These are phyloP conservation scores for Lophura nycthemera DNA, from an alignment of 2,113 vertebrate species.

Conservation along the genomic window DNA sequence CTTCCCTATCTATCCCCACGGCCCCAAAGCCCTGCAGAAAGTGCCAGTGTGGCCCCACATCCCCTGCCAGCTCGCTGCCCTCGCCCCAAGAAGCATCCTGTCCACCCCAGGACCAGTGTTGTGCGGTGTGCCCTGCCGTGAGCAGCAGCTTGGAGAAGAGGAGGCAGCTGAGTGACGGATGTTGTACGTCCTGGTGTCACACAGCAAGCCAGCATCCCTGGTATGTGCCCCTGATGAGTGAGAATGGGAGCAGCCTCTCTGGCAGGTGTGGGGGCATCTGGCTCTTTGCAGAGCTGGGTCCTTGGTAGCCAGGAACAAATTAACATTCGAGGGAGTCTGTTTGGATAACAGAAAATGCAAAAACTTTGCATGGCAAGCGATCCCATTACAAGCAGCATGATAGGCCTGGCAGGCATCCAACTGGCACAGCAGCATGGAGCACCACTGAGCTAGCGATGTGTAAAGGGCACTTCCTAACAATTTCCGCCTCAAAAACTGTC, in stretches of 20 bases:
- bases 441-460: slow-evolving; percentile 48
- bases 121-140: not conserved
- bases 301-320: slow-evolving; percentile 6
- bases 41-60: rapidly evolving
- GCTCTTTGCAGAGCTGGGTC: not conserved
- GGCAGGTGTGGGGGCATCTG: rapidly evolving
- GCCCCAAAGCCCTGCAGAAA: rapidly evolving
- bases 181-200: not conserved
- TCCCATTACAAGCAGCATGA: slow-evolving; percentile 12
- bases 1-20: not conserved
- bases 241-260: not conserved
- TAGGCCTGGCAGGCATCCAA: slow-evolving; percentile 27
- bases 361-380: not conserved
- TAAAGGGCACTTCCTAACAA: slow-evolving; percentile 33
- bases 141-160: not conserved
- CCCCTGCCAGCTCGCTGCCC: rapidly evolving
- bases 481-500: slow-evolving; percentile 27
- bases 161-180: not conserved
- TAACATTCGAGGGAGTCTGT: slow-evolving; percentile 35
- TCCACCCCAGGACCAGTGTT: not conserved
- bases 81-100: not conserved
- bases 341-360: slow-evolving; percentile 40
- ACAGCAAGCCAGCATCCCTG: rapidly evolving
- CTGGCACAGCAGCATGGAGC: slow-evolving; percentile 40
- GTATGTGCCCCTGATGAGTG: not conserved